Evolutionary conservation across 2,888 invertebrate species (phyloP), one percentile per base, ranked within the genome.

Genomic region (Allolobophora icterica): DNA sequence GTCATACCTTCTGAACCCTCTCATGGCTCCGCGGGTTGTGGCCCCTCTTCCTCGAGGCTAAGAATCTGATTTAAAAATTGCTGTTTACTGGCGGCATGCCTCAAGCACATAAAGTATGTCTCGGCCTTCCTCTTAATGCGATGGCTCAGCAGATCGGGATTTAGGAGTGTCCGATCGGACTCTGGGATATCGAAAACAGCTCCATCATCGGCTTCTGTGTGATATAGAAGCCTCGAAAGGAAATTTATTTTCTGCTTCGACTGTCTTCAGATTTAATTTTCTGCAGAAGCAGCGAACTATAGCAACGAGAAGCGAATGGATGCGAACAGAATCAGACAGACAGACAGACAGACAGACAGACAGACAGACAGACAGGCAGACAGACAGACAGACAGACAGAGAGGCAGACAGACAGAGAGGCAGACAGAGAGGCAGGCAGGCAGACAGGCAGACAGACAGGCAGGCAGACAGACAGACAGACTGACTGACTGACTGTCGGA

Each of bases 261-360:
- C 71, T 71, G 71, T 71, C 71, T 3, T 71, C 71, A n/a, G 30
- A 71, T 71, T 71, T 71, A 71, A 71, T 71, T 71, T 71, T 71
- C n/a, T 11, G 71, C n/a, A n/a, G 71, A 71, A 11, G n/a, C 30
- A 71, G 71, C 30, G 11, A 71, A n/a, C 71, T 71, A 15, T 52
- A n/a, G 71, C 4, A 71, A 71, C 71, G 71, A n/a, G n/a, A 71
- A n/a, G 3, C 11, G 71, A 71, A n/a, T n/a, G 71, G 71, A 71
- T 8, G 71, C 8, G 24, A 3, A 87, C 4, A 35, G 87, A 87
- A 35, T 35, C 35, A 87, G 87, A 87, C 35, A 87, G 84, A 84
- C 17, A 84, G 84, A 33, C 4, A 84, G 84, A 84, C 17, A 33
- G 84, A 90, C 52, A 52, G 42, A 90, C 52, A 90, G 45, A 90